Conservation (phyloP, 2,797 vertebrate genomes). For the Tauraco hartlaubi region DNA sequence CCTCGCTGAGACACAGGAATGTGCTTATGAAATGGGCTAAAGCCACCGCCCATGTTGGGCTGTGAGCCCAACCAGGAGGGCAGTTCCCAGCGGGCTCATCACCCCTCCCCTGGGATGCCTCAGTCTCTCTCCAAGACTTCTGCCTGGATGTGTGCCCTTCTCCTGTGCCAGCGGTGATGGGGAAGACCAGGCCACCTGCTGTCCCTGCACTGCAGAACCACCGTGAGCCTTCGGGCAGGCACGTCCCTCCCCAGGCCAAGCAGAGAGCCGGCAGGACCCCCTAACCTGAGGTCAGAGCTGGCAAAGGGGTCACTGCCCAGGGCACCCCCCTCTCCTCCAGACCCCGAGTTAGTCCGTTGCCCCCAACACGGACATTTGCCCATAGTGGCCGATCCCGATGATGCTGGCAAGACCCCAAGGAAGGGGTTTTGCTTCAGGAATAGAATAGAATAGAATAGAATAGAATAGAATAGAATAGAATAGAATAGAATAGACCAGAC, state of each 20-base stretch:
- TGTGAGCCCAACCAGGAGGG: neutral
- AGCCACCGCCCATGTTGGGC: neutral
- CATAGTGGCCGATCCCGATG: fast-evolving
- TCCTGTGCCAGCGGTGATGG: too few species aligned
- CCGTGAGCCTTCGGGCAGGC: neutral
- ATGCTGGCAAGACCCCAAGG: neutral
- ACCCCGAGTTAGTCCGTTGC: fast-evolving
- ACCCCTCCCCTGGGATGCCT: neutral
- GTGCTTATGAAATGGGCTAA: neutral
- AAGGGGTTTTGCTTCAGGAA: neutral
- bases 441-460: too few species aligned
- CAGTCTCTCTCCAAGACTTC: neutral
- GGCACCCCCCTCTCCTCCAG: too few species aligned
- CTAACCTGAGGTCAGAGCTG: neutral
- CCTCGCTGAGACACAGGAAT: fast-evolving
- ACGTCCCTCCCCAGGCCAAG: fast-evolving
- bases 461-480: too few species aligned
- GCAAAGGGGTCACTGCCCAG: neutral
- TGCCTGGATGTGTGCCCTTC: neutral
- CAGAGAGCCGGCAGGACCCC: neutral
- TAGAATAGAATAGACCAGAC: too few species aligned
- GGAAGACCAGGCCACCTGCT: fast-evolving
- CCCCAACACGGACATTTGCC: neutral
- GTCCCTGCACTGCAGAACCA: neutral
- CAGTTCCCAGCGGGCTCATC: neutral